Evolutionary conservation across 2,888 invertebrate species (phyloP), one percentile per base, ranked within the genome.

Genomic region (Lasioglossum villosulum): DNA sequence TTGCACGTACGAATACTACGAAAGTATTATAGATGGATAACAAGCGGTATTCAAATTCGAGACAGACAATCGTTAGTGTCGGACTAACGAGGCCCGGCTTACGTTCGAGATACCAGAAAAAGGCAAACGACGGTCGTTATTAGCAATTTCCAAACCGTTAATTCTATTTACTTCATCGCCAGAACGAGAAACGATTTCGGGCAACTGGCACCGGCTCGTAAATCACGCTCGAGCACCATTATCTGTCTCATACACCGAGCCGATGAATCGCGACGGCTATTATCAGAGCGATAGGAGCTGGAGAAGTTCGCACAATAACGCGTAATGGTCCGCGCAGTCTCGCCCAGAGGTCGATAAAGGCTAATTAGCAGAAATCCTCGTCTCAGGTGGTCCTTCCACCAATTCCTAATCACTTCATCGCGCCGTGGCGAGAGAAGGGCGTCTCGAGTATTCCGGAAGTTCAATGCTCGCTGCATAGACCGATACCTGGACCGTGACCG

Each of bases 301-400:
- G 79, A 75, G 84, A 90, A 90, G 83, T 82, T 84, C 81, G 80
- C 85, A 84, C 85, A 90, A 89, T 90, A 88, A 83, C 76, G 81
- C 81, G 81, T 86, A 89, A 89, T 89, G 81, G 88, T 72, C 80
- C 78, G 37, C 72, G 66, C 87, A 81, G 80, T 79, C 78, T 79
- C 79, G 70, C 39, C 56, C 78, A 34, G 72, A 66, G 83, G 72
- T 87, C 87, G 86, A 90, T 89, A 86, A 87, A 84, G 83, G 80
- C 84, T 88, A 90, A 89, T 88, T 89, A 90, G 80, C 74, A 63
- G 84, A 82, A 89, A 87, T 86, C 84, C 86, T 85, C 83, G 87
- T 83, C 82, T 79, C 86, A 88, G 80, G 75, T 86, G 81, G 82
- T 79, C 75, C 78, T 80, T 68, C 83, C 30, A 63, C 78, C 80